phyloP scores from a whole-genome alignment of 2,113 vertebrate species.

The Engystomops pustulosus region DNA sequence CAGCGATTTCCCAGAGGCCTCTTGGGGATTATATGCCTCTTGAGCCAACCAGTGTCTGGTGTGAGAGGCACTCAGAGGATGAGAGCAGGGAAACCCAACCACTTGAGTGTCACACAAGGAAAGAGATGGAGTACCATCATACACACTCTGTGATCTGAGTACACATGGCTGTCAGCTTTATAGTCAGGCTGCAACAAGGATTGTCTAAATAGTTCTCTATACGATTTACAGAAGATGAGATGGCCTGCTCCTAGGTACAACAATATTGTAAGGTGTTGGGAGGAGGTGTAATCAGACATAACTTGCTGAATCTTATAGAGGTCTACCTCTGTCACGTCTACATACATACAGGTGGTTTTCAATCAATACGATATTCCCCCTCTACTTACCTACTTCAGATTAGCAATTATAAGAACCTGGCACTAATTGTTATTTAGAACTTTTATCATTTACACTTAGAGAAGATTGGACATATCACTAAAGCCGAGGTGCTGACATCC shows the following conservation, averaged over 20 bases:
- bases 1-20: constrained; percentile 53
- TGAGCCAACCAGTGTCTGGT: constrained; percentile 52
- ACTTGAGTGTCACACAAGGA: constrained; percentile 42
- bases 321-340: not conserved
- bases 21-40: constrained; percentile 55
- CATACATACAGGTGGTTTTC: not conserved
- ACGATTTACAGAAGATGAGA: not conserved
- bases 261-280: not conserved
- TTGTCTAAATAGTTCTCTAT: not conserved
- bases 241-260: not conserved
- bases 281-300: not conserved
- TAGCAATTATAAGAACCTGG: not conserved
- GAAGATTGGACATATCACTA: not conserved
- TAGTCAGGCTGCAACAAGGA: no score
- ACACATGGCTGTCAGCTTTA: not conserved
- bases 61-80: constrained; percentile 51
- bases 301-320: not conserved
- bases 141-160: constrained; percentile 7
- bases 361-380: not conserved
- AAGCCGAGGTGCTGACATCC: not conserved
- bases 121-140: constrained; percentile 30
- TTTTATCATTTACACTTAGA: not conserved
- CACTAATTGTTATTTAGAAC: not conserved
- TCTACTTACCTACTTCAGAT: not conserved
- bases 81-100: constrained; percentile 50